Percentiles rank a stretch among this genome's conserved stretches.
These are phyloP conservation scores for Ectemnius continuus DNA, from an alignment of 2,888 invertebrate species.

Conservation along the genomic window DNA sequence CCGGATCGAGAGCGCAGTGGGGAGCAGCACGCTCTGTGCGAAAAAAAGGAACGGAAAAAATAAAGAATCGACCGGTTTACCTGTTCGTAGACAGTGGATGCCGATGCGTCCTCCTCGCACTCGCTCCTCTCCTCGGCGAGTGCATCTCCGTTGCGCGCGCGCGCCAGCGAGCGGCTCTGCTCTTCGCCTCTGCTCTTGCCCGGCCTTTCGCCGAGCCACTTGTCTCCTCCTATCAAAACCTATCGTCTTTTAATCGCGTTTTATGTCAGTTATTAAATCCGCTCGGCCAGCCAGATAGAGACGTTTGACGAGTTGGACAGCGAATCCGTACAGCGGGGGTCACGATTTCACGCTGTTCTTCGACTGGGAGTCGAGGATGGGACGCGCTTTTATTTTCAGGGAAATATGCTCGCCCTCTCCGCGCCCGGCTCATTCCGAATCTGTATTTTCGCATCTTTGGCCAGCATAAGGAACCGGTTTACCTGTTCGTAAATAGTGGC, in stretches of 20 bases:
- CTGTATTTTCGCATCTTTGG: constrained; percentile 48
- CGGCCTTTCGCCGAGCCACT: constrained; percentile 20
- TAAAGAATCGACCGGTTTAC: constrained; percentile 70
- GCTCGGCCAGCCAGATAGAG: not conserved
- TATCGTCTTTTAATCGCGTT: constrained; percentile 16
- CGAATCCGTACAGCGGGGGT: not conserved
- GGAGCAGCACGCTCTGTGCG: constrained; percentile 41
- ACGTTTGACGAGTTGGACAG: not conserved
- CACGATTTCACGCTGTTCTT: constrained; percentile 1
- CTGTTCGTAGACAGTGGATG: constrained; percentile 65
- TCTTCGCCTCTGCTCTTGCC: constrained; percentile 27
- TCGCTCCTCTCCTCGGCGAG: not conserved
- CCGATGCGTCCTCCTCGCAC: constrained; percentile 25
- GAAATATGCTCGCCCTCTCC: constrained; percentile 19
- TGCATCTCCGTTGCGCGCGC: not conserved
- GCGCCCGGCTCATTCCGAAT: constrained; percentile 19
- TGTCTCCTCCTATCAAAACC: constrained; percentile 20
- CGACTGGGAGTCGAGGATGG: not conserved
- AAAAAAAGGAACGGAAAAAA: constrained; percentile 53
- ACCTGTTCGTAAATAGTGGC: constrained; percentile 52
- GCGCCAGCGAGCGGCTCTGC: no score
- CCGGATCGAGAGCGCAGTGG: constrained; percentile 39
- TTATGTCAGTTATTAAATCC: constrained; percentile 7
- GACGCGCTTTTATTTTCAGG: not conserved
- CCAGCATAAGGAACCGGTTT: constrained; percentile 62